phyloP scores from a whole-genome alignment of 1,140 invertebrate genomes.

The Monochamus saltuarius region DNA sequence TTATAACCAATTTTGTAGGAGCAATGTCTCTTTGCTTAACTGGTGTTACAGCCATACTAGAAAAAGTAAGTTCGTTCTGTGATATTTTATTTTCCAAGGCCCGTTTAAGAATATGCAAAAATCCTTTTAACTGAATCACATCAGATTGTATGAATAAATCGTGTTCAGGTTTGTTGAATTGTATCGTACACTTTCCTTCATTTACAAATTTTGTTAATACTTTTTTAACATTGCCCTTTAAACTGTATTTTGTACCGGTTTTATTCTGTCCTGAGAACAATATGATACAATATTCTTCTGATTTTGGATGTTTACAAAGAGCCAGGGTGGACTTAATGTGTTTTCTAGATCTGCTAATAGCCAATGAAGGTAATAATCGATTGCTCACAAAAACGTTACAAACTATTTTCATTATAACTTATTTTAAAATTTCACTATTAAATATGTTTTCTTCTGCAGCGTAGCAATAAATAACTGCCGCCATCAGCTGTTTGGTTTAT shows the following conservation, averaged over 20 bases:
- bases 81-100: slow-evolving; percentile 62
- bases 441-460: too few relatives aligned
- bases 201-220: slow-evolving; percentile 68
- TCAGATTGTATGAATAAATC: slow-evolving; percentile 70
- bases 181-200: slow-evolving; percentile 73
- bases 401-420: slow-evolving; percentile 64
- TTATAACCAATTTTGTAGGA: slow-evolving; percentile 62
- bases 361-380: slow-evolving; percentile 54
- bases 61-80: slow-evolving; percentile 57
- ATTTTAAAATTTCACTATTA: neutral
- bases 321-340: slow-evolving; percentile 64
- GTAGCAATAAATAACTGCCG: too few relatives aligned
- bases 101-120: slow-evolving; percentile 64
- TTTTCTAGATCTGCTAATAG: slow-evolving; percentile 51
- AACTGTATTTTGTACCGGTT: slow-evolving; percentile 66
- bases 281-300: slow-evolving; percentile 62
- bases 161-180: slow-evolving; percentile 67
- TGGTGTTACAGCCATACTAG: slow-evolving; percentile 55
- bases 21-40: slow-evolving; percentile 50
- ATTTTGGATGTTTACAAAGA: slow-evolving; percentile 62
- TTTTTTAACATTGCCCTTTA: slow-evolving; percentile 64
- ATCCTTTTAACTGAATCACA: slow-evolving; percentile 66
- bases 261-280: slow-evolving; percentile 67
- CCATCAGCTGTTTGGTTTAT: too few relatives aligned
- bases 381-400: slow-evolving; percentile 67